phyloP scores from a whole-genome alignment of 2,888 invertebrate genomes.

The Orthosia incerta region DNA sequence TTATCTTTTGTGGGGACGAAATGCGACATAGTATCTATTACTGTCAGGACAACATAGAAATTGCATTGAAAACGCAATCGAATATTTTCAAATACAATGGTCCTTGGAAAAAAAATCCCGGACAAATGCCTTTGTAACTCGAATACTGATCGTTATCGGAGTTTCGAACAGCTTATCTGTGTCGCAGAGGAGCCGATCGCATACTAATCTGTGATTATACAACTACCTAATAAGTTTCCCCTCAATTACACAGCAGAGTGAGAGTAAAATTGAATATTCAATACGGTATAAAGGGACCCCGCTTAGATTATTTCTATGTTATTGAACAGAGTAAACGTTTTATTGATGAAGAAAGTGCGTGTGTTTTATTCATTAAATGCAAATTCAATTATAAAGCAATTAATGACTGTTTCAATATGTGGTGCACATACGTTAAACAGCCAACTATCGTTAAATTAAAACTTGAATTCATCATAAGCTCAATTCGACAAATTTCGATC shows the following conservation, averaged over 20 bases:
- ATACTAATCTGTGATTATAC: conserved; percentile 79
- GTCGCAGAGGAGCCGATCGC: conserved; percentile 85
- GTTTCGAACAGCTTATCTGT: conserved; percentile 86
- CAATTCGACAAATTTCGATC: not conserved
- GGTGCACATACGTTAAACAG: not conserved
- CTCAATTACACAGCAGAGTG: conserved; percentile 79
- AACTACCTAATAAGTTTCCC: conserved; percentile 83
- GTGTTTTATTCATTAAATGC: conserved; percentile 19
- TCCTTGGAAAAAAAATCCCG: conserved; percentile 78
- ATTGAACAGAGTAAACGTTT: conserved; percentile 51
- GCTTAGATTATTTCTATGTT: conserved; percentile 49
- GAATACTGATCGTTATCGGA: conserved; percentile 89
- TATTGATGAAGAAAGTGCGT: conserved; percentile 33
- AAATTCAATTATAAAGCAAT: conserved; percentile 22
- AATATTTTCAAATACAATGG: conserved; percentile 82
- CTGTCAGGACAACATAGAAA: conserved; percentile 82
- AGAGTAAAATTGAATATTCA: conserved; percentile 69
- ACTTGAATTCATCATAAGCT: not conserved
- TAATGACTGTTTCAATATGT: not conserved
- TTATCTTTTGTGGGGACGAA: conserved; percentile 84
- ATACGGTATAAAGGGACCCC: conserved; percentile 47
- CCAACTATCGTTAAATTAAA: not conserved
- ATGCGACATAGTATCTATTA: conserved; percentile 85
- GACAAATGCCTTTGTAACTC: conserved; percentile 87
- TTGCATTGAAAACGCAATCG: conserved; percentile 88